Evolutionary conservation across 2,113 vertebrate species (phyloP), one percentile per base, ranked within the genome.

Genomic region (Pandion haliaetus): DNA sequence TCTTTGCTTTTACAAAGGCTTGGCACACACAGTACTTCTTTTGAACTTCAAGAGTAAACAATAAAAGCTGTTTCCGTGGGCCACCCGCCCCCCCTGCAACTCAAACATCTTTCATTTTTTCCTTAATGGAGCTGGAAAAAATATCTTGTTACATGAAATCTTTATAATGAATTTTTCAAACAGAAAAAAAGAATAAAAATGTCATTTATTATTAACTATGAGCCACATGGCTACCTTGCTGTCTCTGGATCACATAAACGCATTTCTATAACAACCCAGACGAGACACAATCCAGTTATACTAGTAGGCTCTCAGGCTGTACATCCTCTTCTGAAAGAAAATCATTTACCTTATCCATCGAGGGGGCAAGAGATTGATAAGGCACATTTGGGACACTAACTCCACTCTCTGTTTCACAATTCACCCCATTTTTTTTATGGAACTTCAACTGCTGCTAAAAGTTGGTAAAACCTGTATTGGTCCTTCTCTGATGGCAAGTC

Each of bases 41-140:
- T 97, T 91, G 92, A 97, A 95, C 82, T 97, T 86, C 91, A 93
- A 74, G 79, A 88, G 65, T 80, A 96, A 94, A 92, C 62, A 93
- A 74, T 82, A 96, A 88, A 96, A 97, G 67, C 23, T 84, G 31
- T 55, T 91, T 83, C 59, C 2, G 0, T 31, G 40, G 63, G 52
- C 72, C 24, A 14, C 31, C 31, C 4, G 0, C 29, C 3, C 10
- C 19, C 29, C 21, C 31, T n/a, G 3, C 55, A 40, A 16, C 20
- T 54, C 72, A 87, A 93, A 82, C 55, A 29, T 54, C 52, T 90
- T 95, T 83, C 36, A 31, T 34, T 94, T 88, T 76, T 81, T 84
- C 76, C 61, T 34, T 93, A 95, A 91, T 52, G 57, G 80, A 88
- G 21, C 54, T 52, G 24, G 73, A 88, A 94, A 90, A 88, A 65